These are phyloP conservation scores for Lophura nycthemera DNA, from an alignment of 2,113 vertebrate species.

Conservation along the genomic window DNA sequence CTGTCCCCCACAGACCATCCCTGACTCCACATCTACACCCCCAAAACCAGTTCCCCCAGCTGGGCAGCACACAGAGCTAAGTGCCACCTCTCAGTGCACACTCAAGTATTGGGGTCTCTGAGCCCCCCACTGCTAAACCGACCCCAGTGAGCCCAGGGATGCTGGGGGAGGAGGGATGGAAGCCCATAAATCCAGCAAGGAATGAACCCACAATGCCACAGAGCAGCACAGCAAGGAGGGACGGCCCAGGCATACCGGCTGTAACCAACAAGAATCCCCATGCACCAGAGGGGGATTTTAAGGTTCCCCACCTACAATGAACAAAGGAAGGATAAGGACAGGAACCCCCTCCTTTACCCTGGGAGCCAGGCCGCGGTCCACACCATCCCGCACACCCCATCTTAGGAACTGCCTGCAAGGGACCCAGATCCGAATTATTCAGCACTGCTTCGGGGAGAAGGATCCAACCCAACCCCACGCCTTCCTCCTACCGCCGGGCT, in stretches of 20 bases:
- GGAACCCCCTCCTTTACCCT: not conserved
- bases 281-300: rapidly evolving
- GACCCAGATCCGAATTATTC: constrained; percentile 67
- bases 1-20: not conserved
- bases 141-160: rapidly evolving
- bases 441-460: not conserved
- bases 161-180: not conserved
- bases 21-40: not conserved
- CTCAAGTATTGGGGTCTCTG: not conserved
- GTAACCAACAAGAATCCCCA: rapidly evolving
- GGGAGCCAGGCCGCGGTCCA: too few species aligned
- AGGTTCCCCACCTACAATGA: rapidly evolving
- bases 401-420: constrained; percentile 56
- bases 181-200: not conserved
- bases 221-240: rapidly evolving
- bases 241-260: rapidly evolving
- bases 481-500: constrained; percentile 5
- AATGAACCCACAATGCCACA: not conserved
- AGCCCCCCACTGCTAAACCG: not conserved
- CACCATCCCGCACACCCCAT: constrained; percentile 48
- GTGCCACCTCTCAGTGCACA: rapidly evolving
- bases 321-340: not conserved
- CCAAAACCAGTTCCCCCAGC: constrained; percentile 28
- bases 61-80: not conserved
- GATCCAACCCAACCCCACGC: not conserved